These are phyloP conservation scores for Gymnocephalus cernua DNA, from an alignment of 2,113 vertebrate species.

Conservation along the genomic window DNA sequence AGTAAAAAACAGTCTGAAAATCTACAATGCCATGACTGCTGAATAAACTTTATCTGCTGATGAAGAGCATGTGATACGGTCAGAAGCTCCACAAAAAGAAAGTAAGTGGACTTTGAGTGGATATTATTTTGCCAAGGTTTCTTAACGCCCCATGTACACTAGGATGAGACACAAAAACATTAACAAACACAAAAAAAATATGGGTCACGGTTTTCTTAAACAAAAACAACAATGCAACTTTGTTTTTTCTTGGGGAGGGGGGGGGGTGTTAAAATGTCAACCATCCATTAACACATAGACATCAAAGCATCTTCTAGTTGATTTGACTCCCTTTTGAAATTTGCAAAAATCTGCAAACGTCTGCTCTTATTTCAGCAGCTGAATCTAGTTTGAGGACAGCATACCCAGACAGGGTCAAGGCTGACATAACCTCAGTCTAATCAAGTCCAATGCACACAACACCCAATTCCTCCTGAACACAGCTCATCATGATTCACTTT, in stretches of 20 bases:
- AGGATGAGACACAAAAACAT: background rate
- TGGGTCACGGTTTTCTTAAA: no score
- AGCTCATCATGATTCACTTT: constrained; percentile 27
- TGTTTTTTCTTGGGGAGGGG: no score
- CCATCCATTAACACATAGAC: background rate
- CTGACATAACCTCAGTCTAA: constrained; percentile 23
- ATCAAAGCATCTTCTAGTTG: background rate
- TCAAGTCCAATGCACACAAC: background rate
- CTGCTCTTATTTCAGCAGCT: constrained; percentile 2
- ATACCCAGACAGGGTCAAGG: constrained; percentile 7
- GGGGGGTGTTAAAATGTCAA: background rate
- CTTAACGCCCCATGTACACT: background rate
- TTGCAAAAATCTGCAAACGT: background rate
- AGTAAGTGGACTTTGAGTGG: no score
- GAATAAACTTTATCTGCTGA: background rate
- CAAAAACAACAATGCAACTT: no score
- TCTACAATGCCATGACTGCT: no score
- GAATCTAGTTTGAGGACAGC: constrained; percentile 5
- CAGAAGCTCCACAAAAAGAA: background rate
- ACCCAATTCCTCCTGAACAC: background rate
- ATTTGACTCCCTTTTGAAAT: background rate
- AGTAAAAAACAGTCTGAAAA: no score
- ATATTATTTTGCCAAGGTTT: background rate
- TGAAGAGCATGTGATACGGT: no score
- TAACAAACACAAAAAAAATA: no score